Conservation (phyloP, 2,113 vertebrate species). For the Ancistrus triradiatus region DNA sequence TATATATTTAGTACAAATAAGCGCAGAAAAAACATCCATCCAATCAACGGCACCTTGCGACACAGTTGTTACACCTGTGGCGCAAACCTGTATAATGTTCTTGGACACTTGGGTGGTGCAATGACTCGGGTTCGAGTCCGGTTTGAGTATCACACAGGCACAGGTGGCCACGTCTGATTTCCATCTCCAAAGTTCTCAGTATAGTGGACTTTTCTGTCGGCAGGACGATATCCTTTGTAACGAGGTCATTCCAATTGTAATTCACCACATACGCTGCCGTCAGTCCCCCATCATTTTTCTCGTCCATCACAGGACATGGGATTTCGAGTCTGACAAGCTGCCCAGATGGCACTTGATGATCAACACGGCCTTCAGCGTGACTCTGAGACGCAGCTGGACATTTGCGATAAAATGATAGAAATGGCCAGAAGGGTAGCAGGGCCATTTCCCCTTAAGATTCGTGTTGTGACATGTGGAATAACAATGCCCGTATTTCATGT, state of each 20-base stretch:
- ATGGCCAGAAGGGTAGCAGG: background rate
- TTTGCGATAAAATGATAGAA: constrained; percentile 13
- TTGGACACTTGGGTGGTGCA: too few relatives aligned
- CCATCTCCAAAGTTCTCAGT: too few relatives aligned
- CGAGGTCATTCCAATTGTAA: background rate
- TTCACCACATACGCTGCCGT: constrained; percentile 4
- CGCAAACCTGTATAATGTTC: too few relatives aligned
- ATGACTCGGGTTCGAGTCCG: too few relatives aligned
- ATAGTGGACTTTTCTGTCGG: background rate
- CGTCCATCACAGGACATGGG: background rate
- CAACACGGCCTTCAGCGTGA: constrained; percentile 2
- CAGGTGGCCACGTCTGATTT: too few relatives aligned
- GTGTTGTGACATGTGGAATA: background rate
- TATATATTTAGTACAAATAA: too few relatives aligned
- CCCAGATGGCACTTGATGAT: constrained; percentile 10
- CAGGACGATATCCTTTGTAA: background rate
- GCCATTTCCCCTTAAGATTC: background rate
- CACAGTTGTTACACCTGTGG: too few relatives aligned
- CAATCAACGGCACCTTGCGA: too few relatives aligned
- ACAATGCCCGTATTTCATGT: constrained; percentile 7
- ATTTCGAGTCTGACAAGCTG: background rate
- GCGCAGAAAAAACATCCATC: too few relatives aligned
- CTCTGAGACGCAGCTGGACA: background rate
- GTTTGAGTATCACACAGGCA: too few relatives aligned
- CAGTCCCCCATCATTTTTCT: constrained; percentile 13